Percentiles rank a stretch among this genome's conserved stretches.
Conservation (phyloP, 2,797 vertebrate species). For the Phoeniculus purpureus region DNA sequence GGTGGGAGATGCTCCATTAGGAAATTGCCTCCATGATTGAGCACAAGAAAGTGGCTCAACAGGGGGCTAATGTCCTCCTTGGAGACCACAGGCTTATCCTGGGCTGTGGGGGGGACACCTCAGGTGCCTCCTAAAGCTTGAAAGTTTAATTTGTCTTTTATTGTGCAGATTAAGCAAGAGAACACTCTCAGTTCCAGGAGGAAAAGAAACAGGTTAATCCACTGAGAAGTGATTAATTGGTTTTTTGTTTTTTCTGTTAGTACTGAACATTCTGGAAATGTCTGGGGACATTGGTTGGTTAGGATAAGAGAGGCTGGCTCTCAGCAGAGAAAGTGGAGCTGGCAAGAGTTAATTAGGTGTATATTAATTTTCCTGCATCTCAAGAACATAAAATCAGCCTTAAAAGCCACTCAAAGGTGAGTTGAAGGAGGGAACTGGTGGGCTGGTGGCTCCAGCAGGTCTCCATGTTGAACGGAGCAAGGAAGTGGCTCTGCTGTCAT, state of each 20-base stretch:
- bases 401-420: not conserved
- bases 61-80: not conserved
- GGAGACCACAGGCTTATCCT: not conserved
- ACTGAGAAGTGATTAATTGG: conserved; percentile 27
- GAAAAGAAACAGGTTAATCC: conserved; percentile 13
- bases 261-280: conserved; percentile 43
- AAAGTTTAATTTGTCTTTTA: not conserved
- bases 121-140: not conserved
- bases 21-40: not conserved
- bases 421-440: not conserved
- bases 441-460: not conserved
- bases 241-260: conserved; percentile 12
- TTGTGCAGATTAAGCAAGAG: not conserved
- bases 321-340: not conserved
- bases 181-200: not conserved
- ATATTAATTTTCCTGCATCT: not conserved
- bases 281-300: conserved; percentile 9
- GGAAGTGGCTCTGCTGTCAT: not conserved
- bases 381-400: not conserved
- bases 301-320: not conserved
- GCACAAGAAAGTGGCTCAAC: conserved; percentile 2
- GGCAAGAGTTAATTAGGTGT: conserved; percentile 1
- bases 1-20: conserved; percentile 47
- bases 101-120: not conserved
- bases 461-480: accelerated